A percentile compares a stretch with the other conserved stretches of the same genome.
phyloP scores from a whole-genome alignment of 2,113 vertebrate species.

The human region GRCh38 chr7:114755501-114756000 shows the following conservation, averaged over 20 bases:
- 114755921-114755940: constrained; percentile 98
- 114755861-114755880: constrained; percentile 91
- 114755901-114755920: constrained; percentile 87
- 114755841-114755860: constrained; percentile 89
- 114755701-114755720: constrained; percentile 87
- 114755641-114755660: constrained; percentile 71
- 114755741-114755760: constrained; percentile 89
- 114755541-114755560: constrained; percentile 62
- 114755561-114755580: constrained; percentile 55
- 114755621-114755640: constrained; percentile 72
- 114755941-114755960: constrained; percentile 99
- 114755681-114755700: constrained; percentile 80
- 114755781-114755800: constrained; percentile 90
- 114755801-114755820: constrained; percentile 90
- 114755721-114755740: constrained; percentile 90
- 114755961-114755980: constrained; percentile 97
- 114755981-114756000: constrained; percentile 93
- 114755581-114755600: constrained; percentile 50
- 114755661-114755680: constrained; percentile 80
- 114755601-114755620: constrained; percentile 61
- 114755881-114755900: constrained; percentile 92
- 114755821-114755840: constrained; percentile 91
- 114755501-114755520: constrained; percentile 72
- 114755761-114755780: constrained; percentile 89
- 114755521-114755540: constrained; percentile 52